Conservation (phyloP, 2,888 invertebrate species). For the Ophraella communa region DNA sequence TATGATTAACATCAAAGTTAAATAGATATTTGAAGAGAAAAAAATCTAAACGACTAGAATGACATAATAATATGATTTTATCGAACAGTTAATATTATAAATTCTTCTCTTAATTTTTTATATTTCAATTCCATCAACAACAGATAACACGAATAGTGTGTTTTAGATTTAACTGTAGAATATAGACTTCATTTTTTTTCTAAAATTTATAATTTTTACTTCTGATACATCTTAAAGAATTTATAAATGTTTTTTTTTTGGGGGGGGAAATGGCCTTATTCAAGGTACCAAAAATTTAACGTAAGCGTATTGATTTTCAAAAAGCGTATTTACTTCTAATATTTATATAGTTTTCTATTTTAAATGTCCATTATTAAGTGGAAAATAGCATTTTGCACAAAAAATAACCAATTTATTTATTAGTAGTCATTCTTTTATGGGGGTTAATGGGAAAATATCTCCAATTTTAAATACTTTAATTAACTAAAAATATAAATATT, state of each 20-base stretch:
- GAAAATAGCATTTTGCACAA: no score
- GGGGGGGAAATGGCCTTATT: not conserved
- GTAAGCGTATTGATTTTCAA: not conserved
- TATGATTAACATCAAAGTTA: slow-evolving; percentile 7
- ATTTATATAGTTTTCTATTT: not conserved
- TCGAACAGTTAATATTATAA: slow-evolving; percentile 7
- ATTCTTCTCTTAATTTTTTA: no score
- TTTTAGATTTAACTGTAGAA: slow-evolving; percentile 5
- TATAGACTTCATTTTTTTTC: not conserved
- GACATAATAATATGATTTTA: not conserved
- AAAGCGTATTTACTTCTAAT: not conserved
- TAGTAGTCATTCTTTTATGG: no score
- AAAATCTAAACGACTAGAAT: slow-evolving; percentile 10
- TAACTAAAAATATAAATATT: no score
- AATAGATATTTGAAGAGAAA: not conserved
- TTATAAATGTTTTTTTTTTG: not conserved
- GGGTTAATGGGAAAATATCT: no score
- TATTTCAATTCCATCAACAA: no score
- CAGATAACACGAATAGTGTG: no score
- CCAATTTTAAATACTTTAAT: no score
- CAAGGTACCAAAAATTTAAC: not conserved
- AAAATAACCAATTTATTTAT: no score
- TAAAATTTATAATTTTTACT: not conserved
- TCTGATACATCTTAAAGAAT: not conserved
- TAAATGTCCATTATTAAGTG: not conserved